Evolutionary conservation across 2,888 invertebrate genomes (phyloP).

Genomic region (Sinhomidia bicolor): DNA sequence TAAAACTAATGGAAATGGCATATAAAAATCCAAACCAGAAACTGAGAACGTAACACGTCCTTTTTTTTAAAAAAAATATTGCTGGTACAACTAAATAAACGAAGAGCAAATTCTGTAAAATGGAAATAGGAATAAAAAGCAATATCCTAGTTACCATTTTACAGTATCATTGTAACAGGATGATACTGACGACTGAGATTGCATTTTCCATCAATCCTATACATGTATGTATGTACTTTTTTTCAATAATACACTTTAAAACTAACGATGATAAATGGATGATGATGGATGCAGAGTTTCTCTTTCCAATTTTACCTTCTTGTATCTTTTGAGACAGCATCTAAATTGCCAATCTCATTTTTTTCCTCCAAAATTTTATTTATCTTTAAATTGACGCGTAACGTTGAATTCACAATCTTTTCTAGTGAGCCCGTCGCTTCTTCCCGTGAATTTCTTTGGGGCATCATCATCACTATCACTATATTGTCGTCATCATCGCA

Average conservation of each 20-base stretch:
- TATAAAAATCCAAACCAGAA: constrained; percentile 36
- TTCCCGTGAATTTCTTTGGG: no score
- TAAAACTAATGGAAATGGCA: constrained; percentile 49
- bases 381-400: background rate
- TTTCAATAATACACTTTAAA: background rate
- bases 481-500: no score
- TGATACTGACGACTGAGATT: no score
- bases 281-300: background rate
- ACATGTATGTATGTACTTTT: background rate
- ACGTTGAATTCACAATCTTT: background rate
- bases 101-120: no score
- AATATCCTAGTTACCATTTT: no score
- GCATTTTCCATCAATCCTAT: no score
- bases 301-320: background rate
- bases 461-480: no score
- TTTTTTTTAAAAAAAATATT: no score
- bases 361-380: background rate
- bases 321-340: background rate
- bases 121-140: no score
- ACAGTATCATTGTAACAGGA: no score
- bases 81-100: no score
- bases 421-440: no score
- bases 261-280: constrained; percentile 31
- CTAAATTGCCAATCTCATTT: constrained; percentile 20
- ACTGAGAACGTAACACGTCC: background rate